These are phyloP conservation scores for Camponotus pennsylvanicus DNA, from an alignment of 1,140 invertebrate genomes.

Conservation along the genomic window DNA sequence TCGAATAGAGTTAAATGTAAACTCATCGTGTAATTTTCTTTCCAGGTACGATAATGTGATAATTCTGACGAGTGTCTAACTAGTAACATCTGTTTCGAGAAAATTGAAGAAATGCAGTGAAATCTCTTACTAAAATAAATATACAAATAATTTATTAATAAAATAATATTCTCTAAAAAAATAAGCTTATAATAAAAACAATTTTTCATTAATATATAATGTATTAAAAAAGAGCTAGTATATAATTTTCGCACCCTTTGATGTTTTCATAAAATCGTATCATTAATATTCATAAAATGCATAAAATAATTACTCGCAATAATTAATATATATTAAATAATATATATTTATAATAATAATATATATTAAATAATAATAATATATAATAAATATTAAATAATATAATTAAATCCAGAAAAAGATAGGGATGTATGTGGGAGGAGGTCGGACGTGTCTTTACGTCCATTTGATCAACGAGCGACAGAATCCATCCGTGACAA, in stretches of 20 bases:
- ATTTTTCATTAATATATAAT: conserved; percentile 1
- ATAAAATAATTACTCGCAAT: neutral
- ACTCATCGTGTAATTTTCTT: conserved; percentile 33
- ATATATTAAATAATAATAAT: too few species aligned
- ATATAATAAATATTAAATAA: too few species aligned
- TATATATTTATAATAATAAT: too few species aligned
- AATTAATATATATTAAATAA: neutral
- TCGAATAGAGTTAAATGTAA: conserved; percentile 44
- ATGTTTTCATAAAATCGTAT: neutral
- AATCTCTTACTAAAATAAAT: neutral
- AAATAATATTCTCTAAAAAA: too few species aligned
- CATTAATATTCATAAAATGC: neutral
- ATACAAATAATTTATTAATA: too few species aligned
- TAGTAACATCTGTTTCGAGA: neutral
- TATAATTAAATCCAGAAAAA: too few species aligned
- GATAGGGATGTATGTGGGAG: too few species aligned
- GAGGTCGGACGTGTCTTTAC: too few species aligned
- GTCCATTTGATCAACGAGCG: too few species aligned
- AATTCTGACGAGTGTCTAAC: neutral
- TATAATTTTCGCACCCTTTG: neutral
- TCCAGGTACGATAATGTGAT: neutral
- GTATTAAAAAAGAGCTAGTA: neutral
- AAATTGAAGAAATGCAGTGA: neutral
- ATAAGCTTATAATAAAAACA: neutral
- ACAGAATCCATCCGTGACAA: too few species aligned